Percentiles rank a stretch among this genome's conserved stretches.
These are phyloP conservation scores for Catocala fraxini DNA, from an alignment of 2,888 invertebrate species.

Conservation along the genomic window DNA sequence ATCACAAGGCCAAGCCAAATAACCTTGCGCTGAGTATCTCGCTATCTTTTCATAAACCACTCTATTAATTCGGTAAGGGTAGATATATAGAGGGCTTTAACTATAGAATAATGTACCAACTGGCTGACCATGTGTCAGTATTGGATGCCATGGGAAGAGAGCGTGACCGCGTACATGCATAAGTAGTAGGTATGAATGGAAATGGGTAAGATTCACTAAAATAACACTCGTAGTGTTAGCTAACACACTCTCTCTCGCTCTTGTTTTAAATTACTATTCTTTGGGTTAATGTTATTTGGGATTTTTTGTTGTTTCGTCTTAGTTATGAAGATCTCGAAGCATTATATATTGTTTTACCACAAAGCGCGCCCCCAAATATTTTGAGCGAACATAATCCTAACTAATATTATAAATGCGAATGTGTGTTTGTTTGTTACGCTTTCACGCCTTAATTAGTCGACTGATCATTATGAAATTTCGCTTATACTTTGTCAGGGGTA, in stretches of 20 bases:
- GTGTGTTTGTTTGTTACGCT: no score
- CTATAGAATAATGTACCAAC: background rate
- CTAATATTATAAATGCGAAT: no score
- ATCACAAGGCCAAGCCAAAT: no score
- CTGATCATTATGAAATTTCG: no score
- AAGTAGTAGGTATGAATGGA: slow-evolving; percentile 29
- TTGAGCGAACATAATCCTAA: no score
- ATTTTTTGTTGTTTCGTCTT: background rate
- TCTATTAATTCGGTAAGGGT: background rate
- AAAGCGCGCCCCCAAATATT: no score
- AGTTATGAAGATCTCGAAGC: no score
- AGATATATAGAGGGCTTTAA: background rate
- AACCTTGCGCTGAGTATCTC: background rate
- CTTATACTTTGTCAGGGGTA: no score
- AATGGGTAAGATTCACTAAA: slow-evolving; percentile 31
- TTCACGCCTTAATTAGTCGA: no score
- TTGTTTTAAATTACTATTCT: slow-evolving; percentile 11
- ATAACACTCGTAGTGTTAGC: slow-evolving; percentile 27
- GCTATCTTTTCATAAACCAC: background rate
- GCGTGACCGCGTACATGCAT: slow-evolving; percentile 36
- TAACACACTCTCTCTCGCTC: slow-evolving; percentile 24
- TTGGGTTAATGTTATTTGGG: slow-evolving; percentile 4
- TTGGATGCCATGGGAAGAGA: slow-evolving; percentile 42
- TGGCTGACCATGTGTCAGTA: slow-evolving; percentile 21
- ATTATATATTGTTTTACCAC: no score